Conservation (phyloP, 2,113 vertebrate genomes). For the Peromyscus leucopus region DNA sequence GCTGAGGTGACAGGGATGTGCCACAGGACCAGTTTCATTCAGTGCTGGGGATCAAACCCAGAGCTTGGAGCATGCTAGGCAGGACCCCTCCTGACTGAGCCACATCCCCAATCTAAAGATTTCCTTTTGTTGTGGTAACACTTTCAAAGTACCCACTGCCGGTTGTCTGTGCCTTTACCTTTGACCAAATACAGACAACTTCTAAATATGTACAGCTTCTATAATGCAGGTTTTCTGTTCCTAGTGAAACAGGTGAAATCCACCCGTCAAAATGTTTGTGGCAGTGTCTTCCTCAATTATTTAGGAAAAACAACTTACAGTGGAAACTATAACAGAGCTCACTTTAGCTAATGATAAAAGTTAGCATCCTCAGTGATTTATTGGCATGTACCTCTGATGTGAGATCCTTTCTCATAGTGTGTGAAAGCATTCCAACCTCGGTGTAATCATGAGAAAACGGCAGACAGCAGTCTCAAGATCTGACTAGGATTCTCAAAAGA, state of each 20-base stretch:
- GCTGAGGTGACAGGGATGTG: not conserved
- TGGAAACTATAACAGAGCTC: not conserved
- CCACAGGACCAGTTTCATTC: not conserved
- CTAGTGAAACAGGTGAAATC: conserved; percentile 18
- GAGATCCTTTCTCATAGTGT: not conserved
- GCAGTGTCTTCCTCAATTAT: conserved; percentile 34
- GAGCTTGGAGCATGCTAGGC: not conserved
- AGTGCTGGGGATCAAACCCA: not conserved
- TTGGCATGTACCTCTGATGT: not conserved
- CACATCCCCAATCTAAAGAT: not conserved
- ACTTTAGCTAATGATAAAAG: not conserved
- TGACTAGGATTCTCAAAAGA: conserved; percentile 34
- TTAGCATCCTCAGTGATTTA: not conserved
- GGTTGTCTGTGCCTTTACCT: conserved; percentile 51
- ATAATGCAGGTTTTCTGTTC: not conserved
- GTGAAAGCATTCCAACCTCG: not conserved
- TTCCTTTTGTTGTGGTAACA: conserved; percentile 3
- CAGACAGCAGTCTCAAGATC: not conserved
- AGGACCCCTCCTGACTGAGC: not conserved
- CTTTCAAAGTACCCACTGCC: conserved; percentile 48
- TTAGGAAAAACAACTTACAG: conserved; percentile 13
- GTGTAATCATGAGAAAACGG: conserved; percentile 32
- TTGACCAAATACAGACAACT: not conserved
- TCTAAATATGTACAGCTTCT: not conserved
- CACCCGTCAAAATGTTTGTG: conserved; percentile 25